phyloP scores from a whole-genome alignment of 2,113 vertebrate genomes.

The Limnothrissa miodon region DNA sequence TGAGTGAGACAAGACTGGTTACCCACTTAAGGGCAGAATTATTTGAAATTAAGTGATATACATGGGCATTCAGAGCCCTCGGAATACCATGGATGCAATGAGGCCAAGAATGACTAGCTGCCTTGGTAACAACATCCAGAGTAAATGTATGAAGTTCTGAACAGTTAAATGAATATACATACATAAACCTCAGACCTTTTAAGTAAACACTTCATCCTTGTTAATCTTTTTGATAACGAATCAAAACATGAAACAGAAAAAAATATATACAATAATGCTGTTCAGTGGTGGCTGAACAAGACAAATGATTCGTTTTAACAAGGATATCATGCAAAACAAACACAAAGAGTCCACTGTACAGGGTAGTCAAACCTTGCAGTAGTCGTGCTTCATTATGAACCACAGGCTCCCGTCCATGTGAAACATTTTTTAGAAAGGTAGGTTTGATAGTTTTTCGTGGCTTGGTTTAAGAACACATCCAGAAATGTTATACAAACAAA shows the following conservation, averaged over 20 bases:
- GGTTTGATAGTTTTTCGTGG: constrained; percentile 42
- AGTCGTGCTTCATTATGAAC: constrained; percentile 26
- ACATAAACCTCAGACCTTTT: constrained; percentile 45
- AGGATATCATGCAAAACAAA: constrained; percentile 59
- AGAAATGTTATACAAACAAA: constrained; percentile 40
- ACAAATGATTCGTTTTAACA: constrained; percentile 46
- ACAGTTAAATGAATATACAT: constrained; percentile 43
- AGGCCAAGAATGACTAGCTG: constrained; percentile 53
- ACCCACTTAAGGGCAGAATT: constrained; percentile 48
- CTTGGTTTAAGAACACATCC: constrained; percentile 46
- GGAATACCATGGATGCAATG: constrained; percentile 48
- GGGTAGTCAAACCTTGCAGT: constrained; percentile 42
- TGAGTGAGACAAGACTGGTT: constrained; percentile 14
- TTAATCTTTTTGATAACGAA: constrained; percentile 47
- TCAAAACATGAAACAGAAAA: constrained; percentile 29
- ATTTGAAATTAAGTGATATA: constrained; percentile 66
- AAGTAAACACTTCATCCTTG: constrained; percentile 48
- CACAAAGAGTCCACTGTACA: constrained; percentile 53
- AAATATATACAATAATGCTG: constrained; percentile 45
- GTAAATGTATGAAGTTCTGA: constrained; percentile 29
- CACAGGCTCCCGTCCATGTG: constrained; percentile 51
- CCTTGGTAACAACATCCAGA: constrained; percentile 47
- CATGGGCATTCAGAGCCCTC: constrained; percentile 46
- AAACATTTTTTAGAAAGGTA: constrained; percentile 64
- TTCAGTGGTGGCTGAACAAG: constrained; percentile 51